phyloP scores from a whole-genome alignment of 1,140 invertebrate species.

The Trigoniulus corallinus region DNA sequence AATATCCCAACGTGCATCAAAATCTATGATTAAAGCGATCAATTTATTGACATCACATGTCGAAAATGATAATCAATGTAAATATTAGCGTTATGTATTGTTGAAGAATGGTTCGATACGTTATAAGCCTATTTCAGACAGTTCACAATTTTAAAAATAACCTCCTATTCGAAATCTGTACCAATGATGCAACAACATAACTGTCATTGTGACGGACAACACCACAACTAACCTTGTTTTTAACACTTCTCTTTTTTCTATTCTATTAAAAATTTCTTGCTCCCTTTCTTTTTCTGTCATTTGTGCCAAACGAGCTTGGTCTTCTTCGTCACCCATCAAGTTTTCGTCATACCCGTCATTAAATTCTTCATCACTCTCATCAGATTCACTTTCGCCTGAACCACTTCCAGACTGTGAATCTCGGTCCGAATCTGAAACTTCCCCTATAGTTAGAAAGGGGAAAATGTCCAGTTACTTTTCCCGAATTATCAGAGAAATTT shows the following conservation, averaged over 20 bases:
- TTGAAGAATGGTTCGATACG: too few relatives aligned
- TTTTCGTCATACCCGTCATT: slow-evolving; percentile 87
- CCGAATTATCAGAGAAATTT: background rate
- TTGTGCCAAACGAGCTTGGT: slow-evolving; percentile 66
- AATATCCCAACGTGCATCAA: background rate
- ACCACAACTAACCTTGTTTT: slow-evolving; percentile 47
- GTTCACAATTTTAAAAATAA: background rate
- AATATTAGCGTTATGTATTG: too few relatives aligned
- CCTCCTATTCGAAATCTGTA: background rate
- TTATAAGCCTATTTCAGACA: background rate
- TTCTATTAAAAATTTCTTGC: slow-evolving; percentile 90
- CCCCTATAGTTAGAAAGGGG: too few relatives aligned
- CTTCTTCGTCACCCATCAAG: slow-evolving; percentile 91
- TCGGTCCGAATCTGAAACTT: slow-evolving; percentile 2
- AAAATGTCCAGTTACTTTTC: background rate
- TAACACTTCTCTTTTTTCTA: slow-evolving; percentile 81
- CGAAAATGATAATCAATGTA: background rate
- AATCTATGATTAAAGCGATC: background rate
- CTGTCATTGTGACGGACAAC: background rate
- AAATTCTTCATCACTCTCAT: slow-evolving; percentile 41
- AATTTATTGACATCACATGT: background rate
- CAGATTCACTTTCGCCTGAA: slow-evolving; percentile 31
- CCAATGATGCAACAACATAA: background rate
- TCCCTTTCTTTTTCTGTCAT: slow-evolving; percentile 96
- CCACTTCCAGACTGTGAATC: slow-evolving; percentile 8